Evolutionary conservation across 2,888 invertebrate genomes (phyloP).

Genomic region (Euclidia mi): DNA sequence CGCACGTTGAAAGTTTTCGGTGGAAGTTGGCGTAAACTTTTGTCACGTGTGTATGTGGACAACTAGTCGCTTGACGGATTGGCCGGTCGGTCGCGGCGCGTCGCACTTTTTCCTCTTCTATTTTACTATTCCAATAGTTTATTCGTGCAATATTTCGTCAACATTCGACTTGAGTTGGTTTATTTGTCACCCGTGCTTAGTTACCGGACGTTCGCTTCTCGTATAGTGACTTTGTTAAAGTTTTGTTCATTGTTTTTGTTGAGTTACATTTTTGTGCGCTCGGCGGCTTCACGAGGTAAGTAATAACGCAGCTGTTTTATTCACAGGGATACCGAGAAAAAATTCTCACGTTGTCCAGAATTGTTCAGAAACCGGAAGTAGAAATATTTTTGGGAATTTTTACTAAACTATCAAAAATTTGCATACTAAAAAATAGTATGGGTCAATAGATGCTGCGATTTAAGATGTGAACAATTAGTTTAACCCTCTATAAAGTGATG

Average conservation of each 20-base stretch:
- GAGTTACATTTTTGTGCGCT: conserved; percentile 64
- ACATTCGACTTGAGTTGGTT: conserved; percentile 67
- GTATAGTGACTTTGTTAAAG: conserved; percentile 81
- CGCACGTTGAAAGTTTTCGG: conserved; percentile 80
- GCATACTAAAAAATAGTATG: conserved; percentile 38
- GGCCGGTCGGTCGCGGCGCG: conserved; percentile 68
- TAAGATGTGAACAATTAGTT: conserved; percentile 69
- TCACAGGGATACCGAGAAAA: conserved; percentile 22
- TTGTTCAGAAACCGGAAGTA: conserved; percentile 40
- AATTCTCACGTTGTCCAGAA: conserved; percentile 17
- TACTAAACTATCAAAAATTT: conserved; percentile 29
- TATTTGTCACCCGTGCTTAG: conserved; percentile 65
- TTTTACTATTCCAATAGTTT: conserved; percentile 48
- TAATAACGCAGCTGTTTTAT: conserved; percentile 33
- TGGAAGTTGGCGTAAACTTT: conserved; percentile 77
- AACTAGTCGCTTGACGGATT: conserved; percentile 64
- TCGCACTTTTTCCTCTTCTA: conserved; percentile 45
- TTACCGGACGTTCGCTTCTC: conserved; percentile 77
- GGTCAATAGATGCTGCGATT: conserved; percentile 46
- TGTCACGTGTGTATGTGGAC: conserved; percentile 84
- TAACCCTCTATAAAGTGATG: conserved; percentile 60
- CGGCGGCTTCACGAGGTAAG: conserved; percentile 73
- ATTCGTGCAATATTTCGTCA: conserved; percentile 70
- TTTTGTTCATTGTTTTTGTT: conserved; percentile 82
- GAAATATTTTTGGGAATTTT: conserved; percentile 23